A percentile compares a stretch with the other conserved stretches of the same genome.
These are phyloP conservation scores for Rallus limicola DNA, from an alignment of 2,113 vertebrate species.

Conservation along the genomic window DNA sequence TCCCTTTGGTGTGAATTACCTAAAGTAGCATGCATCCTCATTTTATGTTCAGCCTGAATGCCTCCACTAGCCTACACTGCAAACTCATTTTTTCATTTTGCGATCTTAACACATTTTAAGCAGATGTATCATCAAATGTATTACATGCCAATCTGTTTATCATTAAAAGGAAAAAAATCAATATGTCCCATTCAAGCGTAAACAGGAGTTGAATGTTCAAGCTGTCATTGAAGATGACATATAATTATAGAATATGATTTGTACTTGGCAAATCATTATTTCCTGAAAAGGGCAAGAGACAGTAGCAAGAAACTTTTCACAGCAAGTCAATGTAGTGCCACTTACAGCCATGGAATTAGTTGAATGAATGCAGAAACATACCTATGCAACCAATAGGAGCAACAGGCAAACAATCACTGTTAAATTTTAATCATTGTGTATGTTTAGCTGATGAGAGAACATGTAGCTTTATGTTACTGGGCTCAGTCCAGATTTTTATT, in stretches of 20 bases:
- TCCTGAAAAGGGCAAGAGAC: constrained; percentile 51
- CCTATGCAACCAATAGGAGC: constrained; percentile 47
- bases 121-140: constrained; percentile 33
- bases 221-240: constrained; percentile 40
- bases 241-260: constrained; percentile 61
- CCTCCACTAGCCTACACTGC: constrained; percentile 40
- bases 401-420: constrained; percentile 54
- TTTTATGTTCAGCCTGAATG: constrained; percentile 25
- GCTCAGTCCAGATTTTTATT: constrained; percentile 80
- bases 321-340: background rate
- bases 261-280: constrained; percentile 63
- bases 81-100: constrained; percentile 57
- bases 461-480: constrained; percentile 76
- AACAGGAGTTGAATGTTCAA: constrained; percentile 59
- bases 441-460: constrained; percentile 60
- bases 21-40: background rate
- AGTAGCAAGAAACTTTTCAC: constrained; percentile 54
- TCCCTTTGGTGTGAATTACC: background rate
- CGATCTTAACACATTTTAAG: constrained; percentile 70
- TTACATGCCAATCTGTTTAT: constrained; percentile 63
- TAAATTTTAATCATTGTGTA: constrained; percentile 69
- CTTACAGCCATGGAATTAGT: constrained; percentile 46
- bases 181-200: constrained; percentile 55
- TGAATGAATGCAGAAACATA: constrained; percentile 70
- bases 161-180: constrained; percentile 68